These are phyloP conservation scores for Eretmochelys imbricata DNA, from an alignment of 2,113 vertebrate genomes.

Conservation along the genomic window DNA sequence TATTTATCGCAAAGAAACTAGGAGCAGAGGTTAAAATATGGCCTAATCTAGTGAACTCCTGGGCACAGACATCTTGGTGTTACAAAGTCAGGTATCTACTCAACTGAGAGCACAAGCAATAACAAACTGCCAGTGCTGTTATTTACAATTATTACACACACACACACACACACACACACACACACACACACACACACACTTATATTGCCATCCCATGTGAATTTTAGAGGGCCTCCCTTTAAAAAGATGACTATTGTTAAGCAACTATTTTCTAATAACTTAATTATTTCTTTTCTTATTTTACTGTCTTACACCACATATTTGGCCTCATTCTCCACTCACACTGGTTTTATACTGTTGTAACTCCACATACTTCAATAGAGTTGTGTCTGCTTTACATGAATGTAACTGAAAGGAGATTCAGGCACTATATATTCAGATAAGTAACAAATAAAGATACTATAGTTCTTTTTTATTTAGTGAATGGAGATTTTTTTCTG, in stretches of 20 bases:
- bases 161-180: no score
- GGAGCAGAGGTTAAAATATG: neutral
- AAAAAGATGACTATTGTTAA: neutral
- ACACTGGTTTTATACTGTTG: neutral
- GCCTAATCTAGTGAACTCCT: neutral
- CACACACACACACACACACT: neutral
- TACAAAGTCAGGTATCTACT: neutral
- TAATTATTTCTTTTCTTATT: neutral
- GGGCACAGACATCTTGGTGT: neutral
- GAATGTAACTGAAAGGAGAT: conserved; percentile 20
- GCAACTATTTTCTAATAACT: neutral
- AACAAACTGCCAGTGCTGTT: neutral
- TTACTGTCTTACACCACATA: neutral
- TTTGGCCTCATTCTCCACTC: neutral
- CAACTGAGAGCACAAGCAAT: neutral
- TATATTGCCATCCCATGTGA: neutral
- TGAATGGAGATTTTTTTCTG: neutral
- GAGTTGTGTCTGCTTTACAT: conserved; percentile 13
- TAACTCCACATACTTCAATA: conserved; percentile 3
- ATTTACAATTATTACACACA: neutral
- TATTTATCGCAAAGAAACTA: neutral
- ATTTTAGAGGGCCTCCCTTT: neutral
- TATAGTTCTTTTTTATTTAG: conserved; percentile 6
- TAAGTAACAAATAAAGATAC: conserved; percentile 38
- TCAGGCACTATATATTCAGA: neutral